Evolutionary conservation across 1,140 invertebrate genomes (phyloP).

Genomic region (Drosophila azteca): DNA sequence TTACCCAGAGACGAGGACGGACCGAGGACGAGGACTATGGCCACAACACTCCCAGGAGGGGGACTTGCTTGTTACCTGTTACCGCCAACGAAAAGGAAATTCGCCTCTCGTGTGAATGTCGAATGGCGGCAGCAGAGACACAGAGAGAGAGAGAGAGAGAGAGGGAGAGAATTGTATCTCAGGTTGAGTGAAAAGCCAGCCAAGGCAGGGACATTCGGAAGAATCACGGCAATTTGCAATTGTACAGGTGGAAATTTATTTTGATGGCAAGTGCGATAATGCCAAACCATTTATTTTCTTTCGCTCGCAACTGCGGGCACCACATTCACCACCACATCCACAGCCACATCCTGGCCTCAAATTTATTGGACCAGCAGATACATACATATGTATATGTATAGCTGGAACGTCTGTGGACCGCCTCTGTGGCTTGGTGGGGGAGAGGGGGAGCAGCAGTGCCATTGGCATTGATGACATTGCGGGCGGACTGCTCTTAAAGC

Average conservation of each 20-base stretch:
- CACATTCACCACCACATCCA: constrained; percentile 19
- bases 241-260: constrained; percentile 81
- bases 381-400: too few relatives aligned
- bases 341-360: constrained; percentile 36
- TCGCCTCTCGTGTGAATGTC: constrained; percentile 33
- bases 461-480: constrained; percentile 53
- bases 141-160: too few relatives aligned
- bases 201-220: constrained; percentile 22
- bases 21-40: background rate
- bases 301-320: constrained; percentile 12
- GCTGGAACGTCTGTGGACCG: constrained; percentile 5
- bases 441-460: background rate
- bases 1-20: constrained; percentile 35
- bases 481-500: constrained; percentile 35
- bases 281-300: constrained; percentile 71
- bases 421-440: constrained; percentile 2
- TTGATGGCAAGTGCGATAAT: constrained; percentile 78
- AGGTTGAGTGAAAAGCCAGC: constrained; percentile 57
- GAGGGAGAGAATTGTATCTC: constrained; percentile 40
- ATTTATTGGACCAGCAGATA: constrained; percentile 40
- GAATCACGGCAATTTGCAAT: constrained; percentile 80
- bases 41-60: constrained; percentile 35
- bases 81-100: constrained; percentile 68
- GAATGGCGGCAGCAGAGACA: constrained; percentile 23
- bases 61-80: constrained; percentile 29